A percentile compares a stretch with the other conserved stretches of the same genome.
Evolutionary conservation across 1,140 invertebrate species (phyloP).

Genomic region (Caenorhabditis latens): DNA sequence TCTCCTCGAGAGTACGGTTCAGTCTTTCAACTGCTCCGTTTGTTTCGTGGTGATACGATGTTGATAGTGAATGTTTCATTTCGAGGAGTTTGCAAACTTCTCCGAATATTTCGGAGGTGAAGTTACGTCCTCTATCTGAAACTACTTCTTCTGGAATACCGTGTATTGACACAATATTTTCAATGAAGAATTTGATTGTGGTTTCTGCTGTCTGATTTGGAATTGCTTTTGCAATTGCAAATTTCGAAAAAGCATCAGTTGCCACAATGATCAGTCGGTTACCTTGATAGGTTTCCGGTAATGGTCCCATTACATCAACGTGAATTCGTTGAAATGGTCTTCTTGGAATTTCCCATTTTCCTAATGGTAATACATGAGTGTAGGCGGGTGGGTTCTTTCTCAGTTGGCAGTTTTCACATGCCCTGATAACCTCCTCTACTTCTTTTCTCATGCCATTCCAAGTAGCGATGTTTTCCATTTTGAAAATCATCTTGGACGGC

Average conservation of each 20-base stretch:
- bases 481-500: background rate
- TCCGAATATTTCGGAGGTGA: background rate
- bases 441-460: background rate
- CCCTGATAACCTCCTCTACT: background rate
- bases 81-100: background rate
- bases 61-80: background rate
- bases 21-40: background rate
- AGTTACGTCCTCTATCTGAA: background rate
- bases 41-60: background rate
- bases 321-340: background rate
- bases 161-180: background rate
- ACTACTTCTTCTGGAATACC: background rate
- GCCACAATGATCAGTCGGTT: background rate
- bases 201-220: constrained; percentile 2
- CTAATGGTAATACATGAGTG: background rate
- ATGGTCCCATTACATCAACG: background rate
- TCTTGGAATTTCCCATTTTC: background rate
- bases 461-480: background rate
- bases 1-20: background rate
- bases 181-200: constrained; percentile 1
- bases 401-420: background rate
- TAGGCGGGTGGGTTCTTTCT: background rate
- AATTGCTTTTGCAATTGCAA: background rate
- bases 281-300: background rate
- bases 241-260: background rate